phyloP scores from a whole-genome alignment of 2,888 invertebrate genomes.

The Pinctada fucata region DNA sequence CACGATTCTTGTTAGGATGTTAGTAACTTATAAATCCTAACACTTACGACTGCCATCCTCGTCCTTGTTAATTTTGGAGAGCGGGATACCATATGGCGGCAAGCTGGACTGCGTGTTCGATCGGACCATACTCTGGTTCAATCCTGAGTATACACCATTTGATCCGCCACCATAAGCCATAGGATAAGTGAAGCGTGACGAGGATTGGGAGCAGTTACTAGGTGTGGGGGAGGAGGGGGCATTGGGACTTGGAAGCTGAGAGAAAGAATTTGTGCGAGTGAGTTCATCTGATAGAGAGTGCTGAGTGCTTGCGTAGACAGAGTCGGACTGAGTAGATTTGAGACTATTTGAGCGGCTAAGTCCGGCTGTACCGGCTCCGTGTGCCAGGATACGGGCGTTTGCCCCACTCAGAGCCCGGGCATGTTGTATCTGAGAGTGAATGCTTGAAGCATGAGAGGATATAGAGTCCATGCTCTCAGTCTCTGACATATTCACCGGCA shows the following conservation, averaged over 20 bases:
- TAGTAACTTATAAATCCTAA: neutral
- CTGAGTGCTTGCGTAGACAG: conserved; percentile 87
- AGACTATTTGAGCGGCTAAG: conserved; percentile 73
- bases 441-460: conserved; percentile 75
- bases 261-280: conserved; percentile 66
- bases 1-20: too few relatives aligned
- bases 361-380: conserved; percentile 81
- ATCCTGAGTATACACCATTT: conserved; percentile 32
- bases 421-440: conserved; percentile 83
- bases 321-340: conserved; percentile 93
- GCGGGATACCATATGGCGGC: conserved; percentile 60
- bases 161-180: conserved; percentile 62
- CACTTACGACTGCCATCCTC: conserved; percentile 71
- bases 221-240: conserved; percentile 71
- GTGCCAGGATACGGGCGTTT: conserved; percentile 76
- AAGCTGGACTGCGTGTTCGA: conserved; percentile 68
- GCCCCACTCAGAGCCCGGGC: conserved; percentile 85
- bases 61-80: conserved; percentile 61
- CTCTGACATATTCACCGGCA: conserved; percentile 82
- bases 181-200: conserved; percentile 71
- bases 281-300: conserved; percentile 58
- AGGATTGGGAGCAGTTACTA: conserved; percentile 69
- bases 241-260: conserved; percentile 63
- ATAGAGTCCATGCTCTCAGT: conserved; percentile 88
- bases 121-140: conserved; percentile 63